phyloP scores from a whole-genome alignment of 2,797 vertebrate species.

The Sebastes minor region DNA sequence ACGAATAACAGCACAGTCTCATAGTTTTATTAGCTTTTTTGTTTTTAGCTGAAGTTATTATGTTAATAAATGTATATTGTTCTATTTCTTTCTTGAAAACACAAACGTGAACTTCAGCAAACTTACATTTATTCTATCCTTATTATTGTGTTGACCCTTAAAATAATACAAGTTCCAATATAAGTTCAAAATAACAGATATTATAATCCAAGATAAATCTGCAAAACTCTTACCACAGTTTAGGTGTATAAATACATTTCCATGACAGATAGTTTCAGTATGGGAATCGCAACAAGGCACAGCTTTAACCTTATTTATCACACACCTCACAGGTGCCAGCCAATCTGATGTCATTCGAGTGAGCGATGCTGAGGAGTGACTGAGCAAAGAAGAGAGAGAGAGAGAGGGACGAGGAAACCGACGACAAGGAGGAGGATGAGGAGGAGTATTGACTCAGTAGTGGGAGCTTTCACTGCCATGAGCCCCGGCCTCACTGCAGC shows the following conservation, averaged over 20 bases:
- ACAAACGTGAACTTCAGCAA: no score
- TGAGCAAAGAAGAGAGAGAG: slow-evolving; percentile 6
- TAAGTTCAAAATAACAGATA: no score
- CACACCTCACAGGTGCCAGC: slow-evolving; percentile 88
- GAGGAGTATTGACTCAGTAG: slow-evolving; percentile 65
- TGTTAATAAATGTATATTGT: background rate
- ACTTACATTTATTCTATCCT: no score
- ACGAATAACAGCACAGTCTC: background rate
- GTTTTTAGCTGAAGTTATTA: background rate
- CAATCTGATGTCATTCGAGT: slow-evolving; percentile 99
- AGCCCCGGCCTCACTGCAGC: slow-evolving; percentile 73
- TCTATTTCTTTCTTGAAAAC: background rate
- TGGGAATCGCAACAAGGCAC: background rate
- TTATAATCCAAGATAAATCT: no score
- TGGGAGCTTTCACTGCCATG: slow-evolving; percentile 83
- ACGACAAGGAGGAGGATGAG: slow-evolving; percentile 21
- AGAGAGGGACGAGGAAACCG: slow-evolving; percentile 33
- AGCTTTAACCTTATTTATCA: background rate
- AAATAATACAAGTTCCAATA: no score
- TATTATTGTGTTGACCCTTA: no score
- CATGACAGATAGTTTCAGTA: background rate
- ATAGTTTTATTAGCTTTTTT: background rate
- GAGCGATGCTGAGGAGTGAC: slow-evolving; percentile 53
- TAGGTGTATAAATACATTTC: background rate
- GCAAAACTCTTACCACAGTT: no score